phyloP scores from a whole-genome alignment of 1,140 invertebrate species.

The Brachionus plicatilis region DNA sequence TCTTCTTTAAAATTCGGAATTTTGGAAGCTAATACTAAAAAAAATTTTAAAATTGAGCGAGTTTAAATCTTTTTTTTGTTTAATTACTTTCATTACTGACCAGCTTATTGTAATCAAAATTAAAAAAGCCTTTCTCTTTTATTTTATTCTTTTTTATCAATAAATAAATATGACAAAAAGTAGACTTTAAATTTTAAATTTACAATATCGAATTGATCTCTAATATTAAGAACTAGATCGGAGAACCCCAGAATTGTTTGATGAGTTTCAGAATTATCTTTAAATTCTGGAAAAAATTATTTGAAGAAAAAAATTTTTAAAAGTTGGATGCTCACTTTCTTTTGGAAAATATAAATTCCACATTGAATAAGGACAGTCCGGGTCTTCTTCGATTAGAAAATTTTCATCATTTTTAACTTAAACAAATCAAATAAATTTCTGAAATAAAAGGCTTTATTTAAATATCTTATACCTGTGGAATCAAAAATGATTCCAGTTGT shows the following conservation, averaged over 20 bases:
- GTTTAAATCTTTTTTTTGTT: not conserved
- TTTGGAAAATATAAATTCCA: conserved; percentile 39
- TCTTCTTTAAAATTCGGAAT: conserved; percentile 11
- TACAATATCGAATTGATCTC: conserved; percentile 31
- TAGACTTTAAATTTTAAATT: not conserved
- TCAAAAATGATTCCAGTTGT: conserved; percentile 30
- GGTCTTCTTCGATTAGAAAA: conserved; percentile 33
- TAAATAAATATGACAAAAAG: not conserved
- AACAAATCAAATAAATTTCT: not conserved
- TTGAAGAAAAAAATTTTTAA: not conserved
- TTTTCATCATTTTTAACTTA: conserved; percentile 18
- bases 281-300: not conserved
- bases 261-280: conserved; percentile 9
- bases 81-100: not conserved
- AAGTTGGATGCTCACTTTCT: conserved; percentile 7
- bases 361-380: conserved; percentile 35
- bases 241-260: not conserved
- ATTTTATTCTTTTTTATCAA: conserved; percentile 23
- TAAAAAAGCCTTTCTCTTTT: conserved; percentile 39
- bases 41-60: not conserved
- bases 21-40: not conserved
- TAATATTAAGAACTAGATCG: not conserved
- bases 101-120: conserved; percentile 27
- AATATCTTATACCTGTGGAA: not conserved
- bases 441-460: not conserved